Percentiles rank a stretch among this genome's conserved stretches.
Conservation (phyloP, 2,888 invertebrate genomes). For the Amiota mariae region DNA sequence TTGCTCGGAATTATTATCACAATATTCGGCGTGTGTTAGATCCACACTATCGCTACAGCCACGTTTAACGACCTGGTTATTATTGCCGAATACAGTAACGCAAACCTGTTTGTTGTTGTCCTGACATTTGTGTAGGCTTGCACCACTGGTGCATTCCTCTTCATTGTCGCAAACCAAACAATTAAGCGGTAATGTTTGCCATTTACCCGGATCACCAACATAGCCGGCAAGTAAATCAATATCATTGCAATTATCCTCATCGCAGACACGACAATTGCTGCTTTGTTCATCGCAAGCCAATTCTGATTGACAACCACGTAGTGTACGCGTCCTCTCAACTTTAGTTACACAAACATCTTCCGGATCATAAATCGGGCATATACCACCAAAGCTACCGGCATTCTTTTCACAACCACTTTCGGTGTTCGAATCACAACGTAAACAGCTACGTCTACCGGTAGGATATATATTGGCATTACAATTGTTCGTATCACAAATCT, state of each 20-base stretch:
- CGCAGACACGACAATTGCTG: constrained; percentile 58
- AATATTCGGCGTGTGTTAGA: constrained; percentile 49
- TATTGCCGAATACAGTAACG: constrained; percentile 59
- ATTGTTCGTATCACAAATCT: constrained; percentile 46
- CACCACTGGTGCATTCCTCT: constrained; percentile 48
- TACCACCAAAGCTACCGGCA: constrained; percentile 44
- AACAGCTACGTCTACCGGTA: constrained; percentile 57
- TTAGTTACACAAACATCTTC: constrained; percentile 58
- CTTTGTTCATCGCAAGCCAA: constrained; percentile 54
- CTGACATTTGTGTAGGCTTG: constrained; percentile 48
- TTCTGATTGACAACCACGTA: constrained; percentile 65
- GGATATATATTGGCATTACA: constrained; percentile 63
- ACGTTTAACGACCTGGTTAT: constrained; percentile 55
- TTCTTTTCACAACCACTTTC: constrained; percentile 53
- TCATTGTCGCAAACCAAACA: constrained; percentile 57
- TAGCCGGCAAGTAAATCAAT: constrained; percentile 51
- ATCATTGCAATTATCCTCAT: constrained; percentile 60
- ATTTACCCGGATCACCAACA: constrained; percentile 67
- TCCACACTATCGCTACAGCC: constrained; percentile 65
- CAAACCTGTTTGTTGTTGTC: constrained; percentile 65
- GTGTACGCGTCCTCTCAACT: constrained; percentile 53
- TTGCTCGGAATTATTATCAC: constrained; percentile 53
- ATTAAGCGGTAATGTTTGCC: constrained; percentile 67
- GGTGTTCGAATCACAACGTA: constrained; percentile 59
- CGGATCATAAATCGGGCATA: constrained; percentile 55